phyloP scores from a whole-genome alignment of 1,140 invertebrate species.

The Aporrectodea caliginosa region DNA sequence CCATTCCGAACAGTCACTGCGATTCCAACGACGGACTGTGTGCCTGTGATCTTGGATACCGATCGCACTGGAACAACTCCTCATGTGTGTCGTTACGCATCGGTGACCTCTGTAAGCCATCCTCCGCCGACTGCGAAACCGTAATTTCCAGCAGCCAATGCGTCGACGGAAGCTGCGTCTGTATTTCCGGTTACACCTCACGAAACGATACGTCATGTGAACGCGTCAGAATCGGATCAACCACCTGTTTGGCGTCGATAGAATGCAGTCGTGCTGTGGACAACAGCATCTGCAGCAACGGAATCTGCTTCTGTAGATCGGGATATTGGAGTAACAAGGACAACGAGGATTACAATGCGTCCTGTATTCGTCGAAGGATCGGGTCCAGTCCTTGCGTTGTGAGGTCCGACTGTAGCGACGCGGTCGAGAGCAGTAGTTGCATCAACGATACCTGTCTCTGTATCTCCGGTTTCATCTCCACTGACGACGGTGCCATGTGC shows the following conservation, averaged over 20 bases:
- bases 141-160: not conserved
- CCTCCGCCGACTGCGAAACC: not conserved
- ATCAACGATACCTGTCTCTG: not conserved
- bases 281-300: not conserved
- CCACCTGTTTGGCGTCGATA: not conserved
- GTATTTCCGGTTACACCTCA: not conserved
- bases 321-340: not conserved
- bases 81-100: not conserved
- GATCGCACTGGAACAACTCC: not conserved
- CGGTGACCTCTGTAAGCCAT: not conserved
- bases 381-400: not conserved
- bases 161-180: not conserved
- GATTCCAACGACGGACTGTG: not conserved
- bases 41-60: not conserved
- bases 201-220: not conserved
- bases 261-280: not conserved
- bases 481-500: not conserved
- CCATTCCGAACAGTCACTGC: not conserved
- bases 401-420: not conserved
- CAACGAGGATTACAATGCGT: too few species aligned
- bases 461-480: not conserved
- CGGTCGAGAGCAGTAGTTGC: not conserved
- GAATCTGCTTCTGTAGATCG: not conserved
- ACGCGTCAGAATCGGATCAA: not conserved
- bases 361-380: not conserved